These are phyloP conservation scores for Pterophyllum scalare DNA, from an alignment of 2,113 vertebrate species.

Conservation along the genomic window DNA sequence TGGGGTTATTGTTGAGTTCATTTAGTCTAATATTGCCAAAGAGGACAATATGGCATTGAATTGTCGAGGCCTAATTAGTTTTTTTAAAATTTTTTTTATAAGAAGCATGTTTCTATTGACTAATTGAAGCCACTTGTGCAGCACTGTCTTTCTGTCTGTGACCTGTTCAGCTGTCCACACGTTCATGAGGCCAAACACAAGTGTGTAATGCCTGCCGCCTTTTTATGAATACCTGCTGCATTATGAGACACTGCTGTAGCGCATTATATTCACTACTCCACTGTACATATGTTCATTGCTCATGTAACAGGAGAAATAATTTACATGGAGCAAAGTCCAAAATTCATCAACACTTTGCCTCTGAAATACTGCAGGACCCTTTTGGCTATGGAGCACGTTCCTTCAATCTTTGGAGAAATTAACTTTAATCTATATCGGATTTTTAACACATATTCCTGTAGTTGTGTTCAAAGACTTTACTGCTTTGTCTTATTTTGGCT, in stretches of 20 bases:
- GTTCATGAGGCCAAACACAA: conserved; percentile 47
- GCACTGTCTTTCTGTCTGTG: conserved; percentile 20
- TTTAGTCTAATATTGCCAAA: conserved; percentile 42
- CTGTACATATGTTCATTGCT: neutral
- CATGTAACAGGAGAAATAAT: neutral
- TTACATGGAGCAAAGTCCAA: neutral
- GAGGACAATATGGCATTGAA: conserved; percentile 37
- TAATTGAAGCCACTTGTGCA: conserved; percentile 58
- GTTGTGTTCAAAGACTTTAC: neutral
- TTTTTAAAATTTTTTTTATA: neutral
- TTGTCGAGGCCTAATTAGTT: conserved; percentile 31
- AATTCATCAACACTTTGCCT: neutral
- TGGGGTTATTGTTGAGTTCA: conserved; percentile 44
- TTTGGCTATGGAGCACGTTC: neutral
- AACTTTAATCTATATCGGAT: neutral
- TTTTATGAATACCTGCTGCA: conserved; percentile 40
- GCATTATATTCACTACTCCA: neutral
- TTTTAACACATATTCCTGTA: neutral
- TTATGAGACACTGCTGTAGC: conserved; percentile 9
- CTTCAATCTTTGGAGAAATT: neutral
- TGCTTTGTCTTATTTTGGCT: neutral
- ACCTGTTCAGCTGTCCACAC: conserved; percentile 50
- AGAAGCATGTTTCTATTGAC: conserved; percentile 48
- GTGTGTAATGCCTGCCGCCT: conserved; percentile 33
- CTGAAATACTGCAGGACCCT: neutral